Evolutionary conservation across 2,888 invertebrate genomes (phyloP), one percentile per base, ranked within the genome.

Genomic region (Lymantria dispar): DNA sequence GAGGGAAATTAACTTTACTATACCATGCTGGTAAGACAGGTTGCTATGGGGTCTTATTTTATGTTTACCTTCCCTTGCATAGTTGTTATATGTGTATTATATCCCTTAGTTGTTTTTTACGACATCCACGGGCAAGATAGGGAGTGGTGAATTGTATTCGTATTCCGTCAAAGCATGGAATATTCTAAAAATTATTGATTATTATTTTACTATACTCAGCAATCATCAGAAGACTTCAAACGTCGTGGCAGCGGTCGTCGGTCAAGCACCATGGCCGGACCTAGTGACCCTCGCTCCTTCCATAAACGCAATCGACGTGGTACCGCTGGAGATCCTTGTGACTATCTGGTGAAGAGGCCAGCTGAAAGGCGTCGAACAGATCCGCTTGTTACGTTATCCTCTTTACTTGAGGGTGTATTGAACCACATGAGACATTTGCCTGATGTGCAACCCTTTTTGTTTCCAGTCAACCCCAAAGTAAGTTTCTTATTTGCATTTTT

Each of bases 291-390:
- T 90, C 77, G 85, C 7, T 74, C 78, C 0, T 65, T 72, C 22
- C 82, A 80, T 0, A 77, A 85, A 0, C 68, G 75, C 29, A 72
- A 76, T 5, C 78, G 88, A 0, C 84, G 91, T 22, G 85, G 86
- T 1, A 80, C 83, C 0, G 78, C 74, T 1, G 79, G 80, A 31
- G 90, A 90, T 54, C 72, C 87, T 0, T 89, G 95, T 83, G 99
- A 99, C 87, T 99, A 99, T 72, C 88, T 98, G 7, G 98, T 97
- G 65, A 93, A 95, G 14, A 93, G 95, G 64, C 96, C 97, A 0
- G 97, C 98, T 0, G 98, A 99, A 77, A 90, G 99, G 8, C 92
- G 98, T 0, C 93, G 99, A 40, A 98, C 98, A 0, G 99, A 99
- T 89, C 99, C 99, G 0, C 95, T 98, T 0, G 98, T 99, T 11